phyloP scores from a whole-genome alignment of 2,888 invertebrate species.

The Philaethria dido region DNA sequence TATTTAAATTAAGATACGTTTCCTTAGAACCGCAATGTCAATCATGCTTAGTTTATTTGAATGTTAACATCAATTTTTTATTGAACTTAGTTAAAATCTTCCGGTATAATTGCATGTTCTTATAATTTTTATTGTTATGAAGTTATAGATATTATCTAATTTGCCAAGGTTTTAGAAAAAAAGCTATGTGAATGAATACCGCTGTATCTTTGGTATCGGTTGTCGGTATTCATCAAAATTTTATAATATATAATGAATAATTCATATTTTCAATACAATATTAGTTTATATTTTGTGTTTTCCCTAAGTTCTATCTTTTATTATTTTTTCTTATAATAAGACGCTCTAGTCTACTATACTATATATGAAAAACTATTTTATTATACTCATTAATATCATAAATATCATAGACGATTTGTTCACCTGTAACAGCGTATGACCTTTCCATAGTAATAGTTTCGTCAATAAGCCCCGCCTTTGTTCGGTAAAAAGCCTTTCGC shows the following conservation, averaged over 20 bases:
- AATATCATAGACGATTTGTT: conserved; percentile 40
- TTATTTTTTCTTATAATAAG: neutral
- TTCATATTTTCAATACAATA: too few relatives aligned
- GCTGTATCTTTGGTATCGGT: too few relatives aligned
- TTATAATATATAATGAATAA: too few relatives aligned
- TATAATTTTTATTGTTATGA: too few relatives aligned
- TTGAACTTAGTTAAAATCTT: conserved; percentile 21
- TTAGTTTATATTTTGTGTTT: too few relatives aligned
- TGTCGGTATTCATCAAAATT: too few relatives aligned
- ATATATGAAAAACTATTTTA: neutral
- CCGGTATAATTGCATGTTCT: conserved; percentile 18
- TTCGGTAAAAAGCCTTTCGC: conserved; percentile 53
- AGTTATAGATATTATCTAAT: too few relatives aligned
- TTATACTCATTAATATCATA: conserved; percentile 12
- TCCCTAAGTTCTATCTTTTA: too few relatives aligned
- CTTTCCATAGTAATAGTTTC: conserved; percentile 65
- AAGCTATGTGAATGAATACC: too few relatives aligned
- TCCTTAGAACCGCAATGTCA: conserved; percentile 43
- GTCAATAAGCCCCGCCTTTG: conserved; percentile 56
- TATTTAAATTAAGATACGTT: conserved; percentile 46
- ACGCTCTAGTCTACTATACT: too few relatives aligned
- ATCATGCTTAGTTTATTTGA: conserved; percentile 37
- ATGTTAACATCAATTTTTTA: conserved; percentile 30
- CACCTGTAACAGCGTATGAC: conserved; percentile 60
- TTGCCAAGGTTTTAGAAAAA: too few relatives aligned